Base-by-base conservation (phyloP, 2,888 invertebrate species). In the Atherix ibis region DNA sequence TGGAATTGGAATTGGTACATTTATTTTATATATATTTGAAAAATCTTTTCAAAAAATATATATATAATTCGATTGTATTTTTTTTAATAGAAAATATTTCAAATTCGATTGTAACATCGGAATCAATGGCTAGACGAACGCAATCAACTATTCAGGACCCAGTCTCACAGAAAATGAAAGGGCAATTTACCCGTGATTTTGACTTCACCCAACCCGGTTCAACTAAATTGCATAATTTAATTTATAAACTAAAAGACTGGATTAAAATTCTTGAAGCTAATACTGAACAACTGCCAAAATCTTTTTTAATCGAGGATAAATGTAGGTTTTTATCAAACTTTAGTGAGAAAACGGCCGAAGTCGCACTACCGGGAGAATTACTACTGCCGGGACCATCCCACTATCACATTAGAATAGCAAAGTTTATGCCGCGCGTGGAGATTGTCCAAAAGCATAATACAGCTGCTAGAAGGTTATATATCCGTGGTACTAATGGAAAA, bases 391-490 rank as follows among this genome's bases (percentile, higher is more conserved):
- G 91, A 61, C 91, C 92, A 52, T 84, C 85, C 3, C 91, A 95
- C 62, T 97, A 95, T 63, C 92, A 87, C 58, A 89, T 95, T 16
- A 73, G 88, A 39, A 94, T 97, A 40, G 87, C 94, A 0, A 68
- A 95, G 34, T 95, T 97, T 61, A 92, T 95, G 84, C 95, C 95
- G 0, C 70, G 88, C 10, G 92, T 95, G 0, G 94, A 97, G 56
- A 85, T 95, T 19, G 91, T 94, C 0, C 88, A 91, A 61, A 92
- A 94, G 52, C 91, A 92, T 62, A 91, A 91, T 52, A 85, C 89
- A 0, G 85, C 89, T 1, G 89, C 92, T 1, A 68, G 89, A 22
- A 64, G 92, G 27, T 65, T 97, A 13, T 87, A 85, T 56, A 92
- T 97, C 42, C 71, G 95, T 14, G 95, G 95, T 0, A 94, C 95